Evolutionary conservation across 2,797 vertebrate genomes (phyloP).

Genomic region (Sylvia borin): DNA sequence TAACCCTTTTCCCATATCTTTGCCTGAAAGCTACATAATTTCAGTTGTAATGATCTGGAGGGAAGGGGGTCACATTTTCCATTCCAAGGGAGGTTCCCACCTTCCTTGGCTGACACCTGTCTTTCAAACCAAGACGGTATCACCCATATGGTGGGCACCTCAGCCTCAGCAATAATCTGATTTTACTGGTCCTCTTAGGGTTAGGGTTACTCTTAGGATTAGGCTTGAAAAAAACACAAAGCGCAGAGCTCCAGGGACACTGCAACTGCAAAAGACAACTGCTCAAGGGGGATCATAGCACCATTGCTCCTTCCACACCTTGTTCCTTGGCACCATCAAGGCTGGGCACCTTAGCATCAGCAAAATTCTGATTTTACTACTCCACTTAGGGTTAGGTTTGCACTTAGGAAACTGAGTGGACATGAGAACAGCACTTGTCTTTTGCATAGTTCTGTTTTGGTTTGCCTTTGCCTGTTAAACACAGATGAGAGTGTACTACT

Average conservation of each 20-base stretch:
- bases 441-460: neutral
- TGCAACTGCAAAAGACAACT: no score
- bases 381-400: neutral
- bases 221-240: neutral
- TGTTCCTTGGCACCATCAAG: no score
- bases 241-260: neutral
- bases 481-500: neutral
- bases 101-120: neutral
- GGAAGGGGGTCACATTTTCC: neutral
- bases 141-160: neutral
- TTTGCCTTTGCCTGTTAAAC: neutral
- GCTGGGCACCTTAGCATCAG: neutral
- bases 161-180: neutral
- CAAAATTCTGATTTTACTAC: neutral
- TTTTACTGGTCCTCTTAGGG: neutral
- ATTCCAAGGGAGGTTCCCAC: fast-evolving
- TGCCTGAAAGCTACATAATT: fast-evolving
- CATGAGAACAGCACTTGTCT: neutral
- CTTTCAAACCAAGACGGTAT: neutral
- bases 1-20: neutral
- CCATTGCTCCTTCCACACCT: neutral
- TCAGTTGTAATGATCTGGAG: neutral
- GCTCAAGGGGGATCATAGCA: fast-evolving
- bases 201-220: neutral
- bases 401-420: neutral